Conservation (phyloP, 2,888 invertebrate species). For the Coleophora flavipennella region DNA sequence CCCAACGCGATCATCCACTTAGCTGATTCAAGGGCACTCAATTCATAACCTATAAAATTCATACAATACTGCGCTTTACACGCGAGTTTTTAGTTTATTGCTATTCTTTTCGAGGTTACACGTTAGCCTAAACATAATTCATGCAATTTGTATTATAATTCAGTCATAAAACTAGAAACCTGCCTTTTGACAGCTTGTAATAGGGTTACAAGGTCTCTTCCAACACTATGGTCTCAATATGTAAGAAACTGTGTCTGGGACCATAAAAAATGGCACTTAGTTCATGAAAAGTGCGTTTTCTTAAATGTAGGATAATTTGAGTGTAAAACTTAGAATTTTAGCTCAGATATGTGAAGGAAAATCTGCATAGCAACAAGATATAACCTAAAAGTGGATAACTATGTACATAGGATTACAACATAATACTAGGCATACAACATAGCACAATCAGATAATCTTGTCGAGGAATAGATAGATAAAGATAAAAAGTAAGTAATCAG, state of each 20-base stretch:
- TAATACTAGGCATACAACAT: slow-evolving; percentile 4
- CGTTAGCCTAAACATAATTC: slow-evolving; percentile 17
- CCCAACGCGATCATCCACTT: slow-evolving; percentile 42
- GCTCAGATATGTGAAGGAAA: slow-evolving; percentile 23
- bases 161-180: slow-evolving; percentile 22
- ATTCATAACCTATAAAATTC: slow-evolving; percentile 57
- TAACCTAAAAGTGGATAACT: slow-evolving; percentile 43
- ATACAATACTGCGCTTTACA: slow-evolving; percentile 23
- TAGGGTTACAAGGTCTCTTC: slow-evolving; percentile 31
- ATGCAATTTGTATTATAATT: slow-evolving; percentile 24
- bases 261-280: slow-evolving; percentile 10
- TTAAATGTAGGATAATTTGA: slow-evolving; percentile 8
- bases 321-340: too few relatives aligned
- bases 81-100: slow-evolving; percentile 17
- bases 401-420: slow-evolving; percentile 28
- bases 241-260: slow-evolving; percentile 17
- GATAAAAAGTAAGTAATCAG: slow-evolving; percentile 2
- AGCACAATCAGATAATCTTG: slow-evolving; percentile 4
- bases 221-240: slow-evolving; percentile 19
- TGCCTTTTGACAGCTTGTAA: slow-evolving; percentile 28
- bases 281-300: slow-evolving; percentile 4
- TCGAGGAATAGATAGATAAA: slow-evolving; percentile 1
- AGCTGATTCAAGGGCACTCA: slow-evolving; percentile 53
- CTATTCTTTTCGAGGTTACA: slow-evolving; percentile 27
- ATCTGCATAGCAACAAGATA: slow-evolving; percentile 61